A percentile compares a stretch with the other conserved stretches of the same genome.
These are phyloP conservation scores for Chloropsis cyanopogon DNA, from an alignment of 2,113 vertebrate species.

Conservation along the genomic window DNA sequence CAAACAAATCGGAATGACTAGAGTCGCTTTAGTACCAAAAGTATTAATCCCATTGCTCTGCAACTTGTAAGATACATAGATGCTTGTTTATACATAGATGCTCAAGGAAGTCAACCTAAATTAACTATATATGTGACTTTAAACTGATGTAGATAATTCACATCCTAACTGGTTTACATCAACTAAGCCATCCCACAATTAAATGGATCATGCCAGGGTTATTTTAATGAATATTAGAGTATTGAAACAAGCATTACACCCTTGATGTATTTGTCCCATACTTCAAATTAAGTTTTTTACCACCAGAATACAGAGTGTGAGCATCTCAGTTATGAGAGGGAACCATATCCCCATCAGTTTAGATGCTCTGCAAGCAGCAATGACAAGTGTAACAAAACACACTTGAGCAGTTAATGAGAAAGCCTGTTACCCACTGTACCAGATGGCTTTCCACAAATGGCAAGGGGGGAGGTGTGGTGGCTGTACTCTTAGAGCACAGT, in stretches of 20 bases:
- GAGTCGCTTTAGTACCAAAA: not conserved
- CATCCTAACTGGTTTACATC: not conserved
- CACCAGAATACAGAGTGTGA: not conserved
- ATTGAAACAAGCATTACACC: not conserved
- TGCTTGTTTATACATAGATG: not conserved
- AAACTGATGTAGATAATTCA: not conserved
- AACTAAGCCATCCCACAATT: not conserved
- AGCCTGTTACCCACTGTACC: not conserved
- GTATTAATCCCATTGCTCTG: not conserved
- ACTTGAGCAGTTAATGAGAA: slow-evolving; percentile 5
- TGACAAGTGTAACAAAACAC: not conserved
- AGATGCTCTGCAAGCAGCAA: not conserved
- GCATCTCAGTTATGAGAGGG: not conserved
- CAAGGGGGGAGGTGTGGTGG: not conserved
- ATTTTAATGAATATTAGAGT: not conserved
- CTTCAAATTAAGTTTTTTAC: not conserved
- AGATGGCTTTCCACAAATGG: not conserved
- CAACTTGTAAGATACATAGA: not conserved
- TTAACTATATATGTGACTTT: not conserved
- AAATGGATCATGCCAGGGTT: not conserved
- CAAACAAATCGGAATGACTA: not conserved
- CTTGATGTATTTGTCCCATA: not conserved
- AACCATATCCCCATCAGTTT: not conserved
- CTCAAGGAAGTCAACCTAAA: not conserved
- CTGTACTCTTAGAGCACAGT: not conserved